These are phyloP conservation scores for Kobus ellipsiprymnus DNA, from an alignment of 2,113 vertebrate genomes.

Conservation along the genomic window DNA sequence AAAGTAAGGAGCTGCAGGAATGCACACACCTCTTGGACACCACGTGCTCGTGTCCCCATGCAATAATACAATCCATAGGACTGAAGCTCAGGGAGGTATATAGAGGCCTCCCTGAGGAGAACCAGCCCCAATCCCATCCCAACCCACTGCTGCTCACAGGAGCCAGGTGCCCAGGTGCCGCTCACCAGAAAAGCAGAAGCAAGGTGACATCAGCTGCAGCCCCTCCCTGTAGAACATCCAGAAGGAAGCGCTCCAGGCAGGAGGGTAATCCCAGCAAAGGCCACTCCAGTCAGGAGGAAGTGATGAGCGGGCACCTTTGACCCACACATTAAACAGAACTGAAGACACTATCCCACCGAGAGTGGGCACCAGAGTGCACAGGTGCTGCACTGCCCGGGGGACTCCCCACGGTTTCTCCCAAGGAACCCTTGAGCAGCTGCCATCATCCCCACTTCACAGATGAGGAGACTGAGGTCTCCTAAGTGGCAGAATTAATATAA, in stretches of 20 bases:
- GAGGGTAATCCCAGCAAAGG: background rate
- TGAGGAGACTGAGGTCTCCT: background rate
- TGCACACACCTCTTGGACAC: background rate
- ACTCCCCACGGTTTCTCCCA: background rate
- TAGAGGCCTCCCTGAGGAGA: background rate
- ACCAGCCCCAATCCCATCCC: background rate
- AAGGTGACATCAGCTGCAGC: background rate
- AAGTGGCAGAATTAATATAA: background rate
- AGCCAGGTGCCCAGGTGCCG: background rate
- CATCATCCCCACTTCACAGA: background rate
- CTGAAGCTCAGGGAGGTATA: background rate
- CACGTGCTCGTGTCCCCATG: rapidly evolving
- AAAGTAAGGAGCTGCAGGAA: background rate
- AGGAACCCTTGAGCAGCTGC: background rate
- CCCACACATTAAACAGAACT: background rate
- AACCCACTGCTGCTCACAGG: background rate
- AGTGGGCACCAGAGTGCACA: no score
- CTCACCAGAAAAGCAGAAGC: background rate
- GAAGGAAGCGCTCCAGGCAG: background rate
- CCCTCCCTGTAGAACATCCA: background rate
- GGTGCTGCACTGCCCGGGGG: background rate
- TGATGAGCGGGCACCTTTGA: background rate
- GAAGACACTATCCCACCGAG: background rate
- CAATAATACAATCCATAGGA: background rate
- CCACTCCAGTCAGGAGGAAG: background rate